Base-by-base conservation (phyloP, 2,888 invertebrate genomes). In the Epirrhoe alternata region DNA sequence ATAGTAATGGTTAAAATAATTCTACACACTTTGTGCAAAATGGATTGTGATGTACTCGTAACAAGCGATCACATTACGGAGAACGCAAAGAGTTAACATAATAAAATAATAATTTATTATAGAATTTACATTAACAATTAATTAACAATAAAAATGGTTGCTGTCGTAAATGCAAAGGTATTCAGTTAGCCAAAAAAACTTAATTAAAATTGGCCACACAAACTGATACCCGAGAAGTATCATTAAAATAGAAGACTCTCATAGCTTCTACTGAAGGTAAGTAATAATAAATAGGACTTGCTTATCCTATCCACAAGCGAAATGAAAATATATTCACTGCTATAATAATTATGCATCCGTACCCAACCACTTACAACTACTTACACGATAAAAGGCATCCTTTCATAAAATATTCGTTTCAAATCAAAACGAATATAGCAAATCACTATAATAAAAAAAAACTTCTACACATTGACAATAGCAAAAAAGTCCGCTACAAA, bases 381-480 rank as follows among this genome's bases (percentile, higher is more conserved):
- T 91, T 91, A 92, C 85, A 88, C 78, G 80, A 87, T 87, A 90
- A 90, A 92, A 92, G 92, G 92, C 92, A 92, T 88, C 91, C 80
- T 84, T 90, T 88, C 86, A 88, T 88, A 88, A 81, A 84, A 86
- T 86, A 83, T 81, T 83, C 83, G 83, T 82, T 85, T 78, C 75
- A 83, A 84, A 84, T 57, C 78, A 75, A 83, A 84, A 81, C 77
- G 76, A 85, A 86, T 83, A 82, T 79, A 81, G 90, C 90, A 88
- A 90, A 87, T 86, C 76, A 90, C 84, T 81, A 79, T 83, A 80
- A 83, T 83, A 85, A 84, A 74, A 24, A 24, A 76, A 80, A 85
- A 74, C 78, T 77, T 83, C 89, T 90, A 91, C 86, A 59, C 81
- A 81, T 83, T 84, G 83, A 89, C 85, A 87, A 64, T 56, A 88